These are phyloP conservation scores for Aphodius sticticus DNA, from an alignment of 2,888 invertebrate genomes.

Conservation along the genomic window DNA sequence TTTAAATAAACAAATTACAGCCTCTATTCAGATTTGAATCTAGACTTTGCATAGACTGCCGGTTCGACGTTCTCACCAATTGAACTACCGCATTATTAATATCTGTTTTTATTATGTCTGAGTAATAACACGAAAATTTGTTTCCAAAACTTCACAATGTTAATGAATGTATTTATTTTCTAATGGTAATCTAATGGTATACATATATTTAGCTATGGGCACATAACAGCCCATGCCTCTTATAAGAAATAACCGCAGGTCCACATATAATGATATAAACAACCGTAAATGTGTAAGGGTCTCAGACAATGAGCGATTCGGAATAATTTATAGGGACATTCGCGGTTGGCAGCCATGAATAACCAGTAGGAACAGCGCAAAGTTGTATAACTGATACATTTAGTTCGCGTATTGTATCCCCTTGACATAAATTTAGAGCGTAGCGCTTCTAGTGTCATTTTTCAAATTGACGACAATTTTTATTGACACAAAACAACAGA, in stretches of 20 bases:
- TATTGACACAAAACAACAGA: conserved; percentile 26
- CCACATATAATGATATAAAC: not conserved
- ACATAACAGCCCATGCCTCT: not conserved
- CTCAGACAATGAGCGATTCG: not conserved
- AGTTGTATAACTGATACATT: not conserved
- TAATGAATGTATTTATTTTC: too few relatives aligned
- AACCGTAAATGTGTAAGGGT: not conserved
- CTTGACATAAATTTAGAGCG: conserved; percentile 32
- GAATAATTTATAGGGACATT: not conserved
- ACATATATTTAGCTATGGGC: not conserved
- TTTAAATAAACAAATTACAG: not conserved
- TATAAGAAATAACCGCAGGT: not conserved
- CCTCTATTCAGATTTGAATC: not conserved
- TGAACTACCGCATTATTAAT: too few relatives aligned
- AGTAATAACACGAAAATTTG: too few relatives aligned
- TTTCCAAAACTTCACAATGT: too few relatives aligned
- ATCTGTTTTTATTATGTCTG: too few relatives aligned
- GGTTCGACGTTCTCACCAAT: too few relatives aligned
- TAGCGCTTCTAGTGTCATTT: conserved; percentile 32
- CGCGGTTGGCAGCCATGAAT: not conserved
- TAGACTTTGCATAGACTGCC: too few relatives aligned
- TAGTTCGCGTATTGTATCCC: conserved; percentile 5
- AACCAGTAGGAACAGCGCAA: not conserved
- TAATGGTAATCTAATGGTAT: too few relatives aligned
- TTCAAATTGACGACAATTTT: conserved; percentile 32